Base-by-base conservation (phyloP, 2,797 vertebrate species). In the Phoxinus dragarum region DNA sequence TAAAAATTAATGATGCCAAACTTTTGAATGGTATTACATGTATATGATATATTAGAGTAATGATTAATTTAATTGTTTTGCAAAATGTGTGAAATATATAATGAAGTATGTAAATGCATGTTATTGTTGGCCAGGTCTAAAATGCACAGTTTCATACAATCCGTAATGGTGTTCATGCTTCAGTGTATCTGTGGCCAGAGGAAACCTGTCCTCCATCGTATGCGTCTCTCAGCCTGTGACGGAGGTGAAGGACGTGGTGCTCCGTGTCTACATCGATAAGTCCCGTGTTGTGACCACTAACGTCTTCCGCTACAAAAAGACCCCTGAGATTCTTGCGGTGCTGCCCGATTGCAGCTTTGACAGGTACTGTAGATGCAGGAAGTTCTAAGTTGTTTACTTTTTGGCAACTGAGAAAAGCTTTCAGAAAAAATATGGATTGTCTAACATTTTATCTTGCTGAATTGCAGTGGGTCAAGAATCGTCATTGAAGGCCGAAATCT, bases 401-500 rank as follows among this genome's bases (percentile, higher is more conserved):
- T 6, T 61, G 14, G 16, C 73, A 19, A 36, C 52, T 80, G 0
- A 54, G 64, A 80, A 34, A 68, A 31, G 23, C 10, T 49, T 52
- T 59, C 36, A 68, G 64, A 16, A 77, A 40, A 23, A 17, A 19
- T 1, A 21, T 84, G 2, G 6, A 71, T 64, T 34, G 3, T 80
- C 21, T 72, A 72, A 85, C 5, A 47, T 61, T 19, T 85, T n/a
- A 23, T 61, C 72, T 12, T 75, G 74, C 11, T 1, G 34, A 5
- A 73, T 81, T 90, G 0, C 40, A 98, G 97, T 11, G 97, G 96
- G 83, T 97, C 96, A 0, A 92, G 82, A 54, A 91, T 99, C 85
- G 93, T 95, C 68, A 92, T 99, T 85, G 73, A 64, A 1, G 98
- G 98, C 85, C 91, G 90, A 36, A 95, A 98, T 92, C 94, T 99